phyloP scores from a whole-genome alignment of 2,113 vertebrate genomes.

The Equus przewalskii region DNA sequence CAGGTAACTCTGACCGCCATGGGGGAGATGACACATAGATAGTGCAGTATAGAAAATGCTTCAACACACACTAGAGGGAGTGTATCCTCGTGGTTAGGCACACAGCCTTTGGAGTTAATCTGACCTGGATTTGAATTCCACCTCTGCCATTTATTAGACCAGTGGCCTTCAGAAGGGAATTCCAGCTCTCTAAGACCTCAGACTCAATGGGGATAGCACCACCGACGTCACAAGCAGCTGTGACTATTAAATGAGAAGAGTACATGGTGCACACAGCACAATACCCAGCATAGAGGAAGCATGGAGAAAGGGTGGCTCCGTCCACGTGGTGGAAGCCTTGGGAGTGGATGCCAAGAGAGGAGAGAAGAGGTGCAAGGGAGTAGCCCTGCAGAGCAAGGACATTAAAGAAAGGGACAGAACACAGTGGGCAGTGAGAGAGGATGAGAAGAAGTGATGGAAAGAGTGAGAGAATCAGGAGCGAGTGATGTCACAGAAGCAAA shows the following conservation, averaged over 20 bases:
- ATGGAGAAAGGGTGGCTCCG: neutral
- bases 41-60: no score
- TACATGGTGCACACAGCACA: accelerated
- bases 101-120: neutral
- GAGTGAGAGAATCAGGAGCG: neutral
- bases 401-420: neutral
- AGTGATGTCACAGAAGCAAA: neutral
- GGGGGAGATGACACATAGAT: neutral
- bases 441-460: neutral
- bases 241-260: neutral
- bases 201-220: neutral
- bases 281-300: neutral
- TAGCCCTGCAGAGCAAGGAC: neutral
- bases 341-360: neutral
- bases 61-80: neutral
- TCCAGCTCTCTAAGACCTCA: neutral
- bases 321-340: neutral
- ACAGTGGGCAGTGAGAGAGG: neutral
- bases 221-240: neutral
- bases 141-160: neutral
- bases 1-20: neutral
- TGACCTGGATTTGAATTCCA: neutral
- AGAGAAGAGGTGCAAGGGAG: neutral
- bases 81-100: neutral
- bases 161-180: neutral